Evolutionary conservation across 2,888 invertebrate genomes (phyloP), one percentile per base, ranked within the genome.

Genomic region (Aphelenchoides bicaudatus): DNA sequence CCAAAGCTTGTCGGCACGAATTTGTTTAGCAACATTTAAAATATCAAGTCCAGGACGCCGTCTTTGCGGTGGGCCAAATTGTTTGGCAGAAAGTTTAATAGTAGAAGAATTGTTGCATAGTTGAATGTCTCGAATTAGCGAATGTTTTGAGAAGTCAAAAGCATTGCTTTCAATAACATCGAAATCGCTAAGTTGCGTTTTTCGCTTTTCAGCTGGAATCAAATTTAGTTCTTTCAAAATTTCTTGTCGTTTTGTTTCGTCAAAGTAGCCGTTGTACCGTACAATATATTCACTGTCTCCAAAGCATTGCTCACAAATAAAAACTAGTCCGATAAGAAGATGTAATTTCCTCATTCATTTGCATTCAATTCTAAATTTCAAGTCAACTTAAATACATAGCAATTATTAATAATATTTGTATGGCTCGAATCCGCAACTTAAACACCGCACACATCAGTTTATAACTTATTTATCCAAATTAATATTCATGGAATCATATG

Each of bases 1-100:
- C 93, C 93, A 94, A 3, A 94, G 83, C 37, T 87, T 85, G 80
- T 92, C 48, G 2, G 62, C 62, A 31, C 51, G 23, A 30, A 62
- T 47, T 2, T 62, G 25, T 23, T 46, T 49, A 16, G 62, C 43
- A 23, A 62, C 51, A 38, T 58, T 31, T 19, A 52, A 43, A 57
- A 58, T 58, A n/a, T 58, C 58, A 23, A 57, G 30, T 16, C 28
- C 28, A 8, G 4, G 8, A 8, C 28, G 23, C 8, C 28, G 25
- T 25, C 48, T 8, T 3, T n/a, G 5, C 43, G 43, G 23, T n/a
- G 43, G 43, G 25, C 21, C 25, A 8, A 25, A 19, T 6, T 19
- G 21, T 43, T 43, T 43, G 43, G 23, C 23, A 8, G 43, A 6
- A 6, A 8, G 16, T n/a, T 25, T 19, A 5, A 25, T 3, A n/a